These are phyloP conservation scores for Phylloscopus collybita DNA, from an alignment of 2,797 vertebrate species.

Conservation along the genomic window DNA sequence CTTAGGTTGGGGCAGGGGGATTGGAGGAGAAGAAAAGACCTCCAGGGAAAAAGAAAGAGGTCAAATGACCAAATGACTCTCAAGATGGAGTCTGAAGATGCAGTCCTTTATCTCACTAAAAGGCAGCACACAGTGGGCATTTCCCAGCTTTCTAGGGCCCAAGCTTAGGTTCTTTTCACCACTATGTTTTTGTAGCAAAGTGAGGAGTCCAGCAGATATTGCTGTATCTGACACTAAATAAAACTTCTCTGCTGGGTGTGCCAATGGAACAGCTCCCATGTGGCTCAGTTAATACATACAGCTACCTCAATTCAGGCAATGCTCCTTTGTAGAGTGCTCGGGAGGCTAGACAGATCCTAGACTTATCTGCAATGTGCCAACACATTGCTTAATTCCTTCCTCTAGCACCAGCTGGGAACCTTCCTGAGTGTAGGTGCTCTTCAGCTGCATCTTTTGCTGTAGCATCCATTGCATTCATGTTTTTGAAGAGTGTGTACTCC, in stretches of 20 bases:
- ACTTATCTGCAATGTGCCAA: neutral
- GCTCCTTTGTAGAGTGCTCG: neutral
- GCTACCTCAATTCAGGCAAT: neutral
- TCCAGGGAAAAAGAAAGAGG: neutral
- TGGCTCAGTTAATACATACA: neutral
- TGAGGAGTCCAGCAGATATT: neutral
- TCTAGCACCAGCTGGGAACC: neutral
- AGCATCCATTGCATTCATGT: neutral
- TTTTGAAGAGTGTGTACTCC: neutral
- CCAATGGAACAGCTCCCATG: neutral
- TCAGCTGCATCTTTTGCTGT: neutral
- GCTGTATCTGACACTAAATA: neutral
- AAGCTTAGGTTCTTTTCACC: neutral
- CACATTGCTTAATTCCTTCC: neutral
- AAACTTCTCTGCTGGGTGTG: neutral
- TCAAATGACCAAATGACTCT: neutral
- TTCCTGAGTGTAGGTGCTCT: neutral
- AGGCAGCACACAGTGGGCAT: neutral
- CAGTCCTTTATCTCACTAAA: neutral
- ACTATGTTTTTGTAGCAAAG: neutral
- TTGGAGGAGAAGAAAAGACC: neutral
- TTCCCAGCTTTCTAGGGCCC: neutral
- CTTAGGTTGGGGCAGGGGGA: fast-evolving
- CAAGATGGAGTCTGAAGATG: neutral
- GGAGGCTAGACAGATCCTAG: neutral